Evolutionary conservation across 2,888 invertebrate genomes (phyloP).

Genomic region (Sericinus montela): DNA sequence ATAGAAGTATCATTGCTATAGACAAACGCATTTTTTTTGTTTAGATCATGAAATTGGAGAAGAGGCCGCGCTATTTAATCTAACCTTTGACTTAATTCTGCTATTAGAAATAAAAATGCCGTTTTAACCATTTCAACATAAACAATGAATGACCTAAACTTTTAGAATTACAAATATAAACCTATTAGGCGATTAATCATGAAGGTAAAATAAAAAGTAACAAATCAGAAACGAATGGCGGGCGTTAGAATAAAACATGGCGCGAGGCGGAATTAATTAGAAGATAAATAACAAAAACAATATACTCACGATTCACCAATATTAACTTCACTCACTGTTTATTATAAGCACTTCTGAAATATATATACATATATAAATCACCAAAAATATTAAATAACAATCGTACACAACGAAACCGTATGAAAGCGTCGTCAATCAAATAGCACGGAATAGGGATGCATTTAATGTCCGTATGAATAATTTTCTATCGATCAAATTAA

Average conservation of each 20-base stretch:
- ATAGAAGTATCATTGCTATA: too few relatives aligned
- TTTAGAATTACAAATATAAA: too few relatives aligned
- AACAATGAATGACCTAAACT: too few relatives aligned
- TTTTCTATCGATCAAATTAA: too few relatives aligned
- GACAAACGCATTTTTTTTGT: too few relatives aligned
- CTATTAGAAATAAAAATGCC: too few relatives aligned
- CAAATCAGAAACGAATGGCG: conserved; percentile 53
- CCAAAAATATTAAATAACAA: conserved; percentile 32
- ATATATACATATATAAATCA: conserved; percentile 28
- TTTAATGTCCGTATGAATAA: too few relatives aligned
- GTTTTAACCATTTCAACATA: too few relatives aligned
- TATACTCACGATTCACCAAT: conserved; percentile 44
- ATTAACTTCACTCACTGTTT: conserved; percentile 38
- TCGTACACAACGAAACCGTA: conserved; percentile 34
- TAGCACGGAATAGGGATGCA: too few relatives aligned
- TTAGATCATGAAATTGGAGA: conserved; percentile 12
- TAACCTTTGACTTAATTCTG: conserved; percentile 3
- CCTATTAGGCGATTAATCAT: too few relatives aligned
- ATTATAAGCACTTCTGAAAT: conserved; percentile 39
- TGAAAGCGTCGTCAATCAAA: neutral
- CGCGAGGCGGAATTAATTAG: conserved; percentile 36
- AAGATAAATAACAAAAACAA: conserved; percentile 23
- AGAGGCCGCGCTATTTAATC: conserved; percentile 10
- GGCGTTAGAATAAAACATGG: conserved; percentile 66
- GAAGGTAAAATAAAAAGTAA: neutral